Percentiles rank a stretch among this genome's conserved stretches.
Conservation (phyloP, 2,888 invertebrate species). For the Drosophila acutilabella region DNA sequence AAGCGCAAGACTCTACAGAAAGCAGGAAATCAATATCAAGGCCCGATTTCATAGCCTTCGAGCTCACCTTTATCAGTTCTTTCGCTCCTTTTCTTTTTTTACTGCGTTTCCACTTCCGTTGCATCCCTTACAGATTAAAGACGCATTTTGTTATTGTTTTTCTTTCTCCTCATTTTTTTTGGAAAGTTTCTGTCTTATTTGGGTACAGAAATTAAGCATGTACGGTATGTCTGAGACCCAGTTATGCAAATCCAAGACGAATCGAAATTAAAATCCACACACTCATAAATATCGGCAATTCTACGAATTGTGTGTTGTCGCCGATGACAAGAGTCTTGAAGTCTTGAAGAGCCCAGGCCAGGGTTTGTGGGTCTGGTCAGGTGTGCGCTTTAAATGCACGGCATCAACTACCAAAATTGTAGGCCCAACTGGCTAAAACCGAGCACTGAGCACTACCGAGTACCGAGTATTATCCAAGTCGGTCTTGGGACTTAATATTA, state of each 20-base stretch:
- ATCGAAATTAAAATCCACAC: slow-evolving; percentile 23
- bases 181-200: slow-evolving; percentile 60
- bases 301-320: slow-evolving; percentile 63
- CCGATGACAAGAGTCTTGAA: slow-evolving; percentile 12
- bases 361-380: slow-evolving; percentile 52
- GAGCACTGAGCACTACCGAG: slow-evolving; percentile 20
- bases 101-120: slow-evolving; percentile 60
- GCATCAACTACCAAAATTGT: slow-evolving; percentile 71
- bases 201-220: slow-evolving; percentile 69
- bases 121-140: slow-evolving; percentile 53
- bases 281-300: slow-evolving; percentile 78
- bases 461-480: slow-evolving; percentile 47
- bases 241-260: slow-evolving; percentile 82
- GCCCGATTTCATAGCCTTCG: slow-evolving; percentile 36
- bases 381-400: slow-evolving; percentile 73
- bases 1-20: slow-evolving; percentile 31
- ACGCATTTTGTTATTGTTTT: slow-evolving; percentile 19
- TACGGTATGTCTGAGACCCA: slow-evolving; percentile 80
- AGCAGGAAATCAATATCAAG: slow-evolving; percentile 83
- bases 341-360: slow-evolving; percentile 27
- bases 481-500: slow-evolving; percentile 44
- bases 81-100: slow-evolving; percentile 24
- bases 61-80: slow-evolving; percentile 11
- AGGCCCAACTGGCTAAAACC: slow-evolving; percentile 51
- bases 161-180: slow-evolving; percentile 33